Evolutionary conservation across 2,888 invertebrate species (phyloP).

Genomic region (Xanthia togata): DNA sequence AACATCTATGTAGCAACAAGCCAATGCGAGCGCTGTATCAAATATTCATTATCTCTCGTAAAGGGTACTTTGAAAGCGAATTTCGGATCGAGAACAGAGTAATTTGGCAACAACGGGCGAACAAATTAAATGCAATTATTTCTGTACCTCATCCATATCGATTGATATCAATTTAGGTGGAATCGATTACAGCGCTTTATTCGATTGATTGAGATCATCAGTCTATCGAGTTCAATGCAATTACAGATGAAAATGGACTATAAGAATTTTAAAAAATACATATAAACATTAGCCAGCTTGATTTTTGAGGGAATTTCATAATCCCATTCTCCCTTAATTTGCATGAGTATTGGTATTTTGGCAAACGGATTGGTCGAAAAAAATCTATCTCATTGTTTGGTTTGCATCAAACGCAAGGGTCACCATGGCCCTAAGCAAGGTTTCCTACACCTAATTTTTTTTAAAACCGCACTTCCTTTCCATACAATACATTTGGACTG

Average conservation of each 20-base stretch:
- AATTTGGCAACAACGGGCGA: constrained; percentile 78
- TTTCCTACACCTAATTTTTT: too few relatives aligned
- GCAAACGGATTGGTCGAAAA: too few relatives aligned
- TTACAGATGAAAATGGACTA: background rate
- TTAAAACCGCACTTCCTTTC: too few relatives aligned
- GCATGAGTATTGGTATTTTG: too few relatives aligned
- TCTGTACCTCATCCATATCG: constrained; percentile 56
- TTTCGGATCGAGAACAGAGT: constrained; percentile 70
- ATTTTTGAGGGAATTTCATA: too few relatives aligned
- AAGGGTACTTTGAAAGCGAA: constrained; percentile 75
- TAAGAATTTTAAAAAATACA: background rate
- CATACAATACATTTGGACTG: too few relatives aligned
- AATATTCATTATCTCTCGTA: constrained; percentile 87
- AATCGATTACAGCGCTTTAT: constrained; percentile 43
- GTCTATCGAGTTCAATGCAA: constrained; percentile 2
- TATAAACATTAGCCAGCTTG: background rate
- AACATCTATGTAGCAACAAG: constrained; percentile 65
- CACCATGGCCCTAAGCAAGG: too few relatives aligned
- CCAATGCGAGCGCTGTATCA: constrained; percentile 84
- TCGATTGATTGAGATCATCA: constrained; percentile 25
- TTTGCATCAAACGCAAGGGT: too few relatives aligned
- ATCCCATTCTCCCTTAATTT: too few relatives aligned
- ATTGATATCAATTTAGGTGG: constrained; percentile 52
- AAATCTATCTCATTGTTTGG: too few relatives aligned
- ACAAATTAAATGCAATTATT: constrained; percentile 74